Evolutionary conservation across 92 coral and sea anemone species (phyloP).

Genomic region (Paragorgia papillata): DNA sequence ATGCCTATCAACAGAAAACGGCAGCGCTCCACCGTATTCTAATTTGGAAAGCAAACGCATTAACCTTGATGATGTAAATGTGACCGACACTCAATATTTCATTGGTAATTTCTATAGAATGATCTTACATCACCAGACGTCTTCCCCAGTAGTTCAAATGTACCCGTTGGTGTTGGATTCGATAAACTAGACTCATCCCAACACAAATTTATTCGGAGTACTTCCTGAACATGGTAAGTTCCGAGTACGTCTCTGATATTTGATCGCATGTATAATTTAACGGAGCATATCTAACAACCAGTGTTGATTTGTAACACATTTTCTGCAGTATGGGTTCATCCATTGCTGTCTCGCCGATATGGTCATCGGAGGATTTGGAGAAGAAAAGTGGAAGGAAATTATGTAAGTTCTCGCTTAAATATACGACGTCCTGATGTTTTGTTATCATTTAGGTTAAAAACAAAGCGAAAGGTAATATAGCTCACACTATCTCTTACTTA

Average conservation of each 20-base stretch:
- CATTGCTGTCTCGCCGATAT: conserved; percentile 96
- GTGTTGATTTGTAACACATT: not conserved
- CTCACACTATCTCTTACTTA: not conserved
- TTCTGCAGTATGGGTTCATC: conserved; percentile 83
- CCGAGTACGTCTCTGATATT: not conserved
- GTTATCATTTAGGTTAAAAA: conserved; percentile 47
- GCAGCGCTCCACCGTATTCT: conserved; percentile 9
- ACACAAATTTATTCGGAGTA: conserved; percentile 13
- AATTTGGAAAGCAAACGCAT: conserved; percentile 24
- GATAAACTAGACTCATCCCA: too few relatives aligned
- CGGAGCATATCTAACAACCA: not conserved
- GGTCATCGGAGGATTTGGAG: conserved; percentile 91
- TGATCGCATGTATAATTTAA: not conserved
- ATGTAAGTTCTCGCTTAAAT: conserved; percentile 66
- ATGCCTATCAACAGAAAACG: conserved; percentile 3
- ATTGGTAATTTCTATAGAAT: conserved; percentile 19
- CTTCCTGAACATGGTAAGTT: conserved; percentile 21
- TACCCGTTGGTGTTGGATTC: too few relatives aligned
- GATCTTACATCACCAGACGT: not conserved
- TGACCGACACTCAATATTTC: conserved; percentile 9
- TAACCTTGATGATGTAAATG: conserved; percentile 37
- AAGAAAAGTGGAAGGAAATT: conserved; percentile 85
- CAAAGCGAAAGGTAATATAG: not conserved
- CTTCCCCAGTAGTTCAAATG: not conserved
- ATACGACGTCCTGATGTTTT: conserved; percentile 14